These are phyloP conservation scores for Xestia sexstrigata DNA, from an alignment of 2,888 invertebrate species.

Conservation along the genomic window DNA sequence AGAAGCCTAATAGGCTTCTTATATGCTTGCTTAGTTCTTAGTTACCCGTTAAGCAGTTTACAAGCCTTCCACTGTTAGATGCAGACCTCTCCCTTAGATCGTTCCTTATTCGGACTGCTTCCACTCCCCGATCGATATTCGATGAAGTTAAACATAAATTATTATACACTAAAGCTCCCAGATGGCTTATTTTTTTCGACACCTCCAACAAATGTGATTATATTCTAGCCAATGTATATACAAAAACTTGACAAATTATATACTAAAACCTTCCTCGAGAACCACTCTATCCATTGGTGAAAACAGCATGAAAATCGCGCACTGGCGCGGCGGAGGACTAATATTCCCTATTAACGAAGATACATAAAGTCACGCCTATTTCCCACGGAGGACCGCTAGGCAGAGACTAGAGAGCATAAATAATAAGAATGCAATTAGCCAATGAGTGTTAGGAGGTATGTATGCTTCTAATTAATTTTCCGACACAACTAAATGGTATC, in stretches of 20 bases:
- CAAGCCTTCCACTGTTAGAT: background rate
- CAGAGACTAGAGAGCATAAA: background rate
- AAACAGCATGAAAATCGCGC: no score
- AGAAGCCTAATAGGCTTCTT: background rate
- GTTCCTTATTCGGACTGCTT: background rate
- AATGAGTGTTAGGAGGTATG: conserved; percentile 3
- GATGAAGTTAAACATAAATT: background rate
- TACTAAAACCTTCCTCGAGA: no score
- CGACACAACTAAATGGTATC: background rate
- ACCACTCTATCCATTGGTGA: no score
- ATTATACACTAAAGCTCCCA: no score
- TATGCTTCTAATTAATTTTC: background rate
- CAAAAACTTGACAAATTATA: no score
- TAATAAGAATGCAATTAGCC: background rate
- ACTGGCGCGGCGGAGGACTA: no score
- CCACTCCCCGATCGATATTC: background rate
- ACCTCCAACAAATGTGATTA: no score
- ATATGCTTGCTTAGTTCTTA: background rate
- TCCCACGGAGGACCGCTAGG: background rate
- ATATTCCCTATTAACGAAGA: background rate
- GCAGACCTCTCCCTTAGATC: background rate
- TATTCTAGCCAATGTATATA: no score
- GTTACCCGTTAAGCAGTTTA: background rate
- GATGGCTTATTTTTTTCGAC: no score
- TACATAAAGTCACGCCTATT: background rate